Evolutionary conservation across 2,888 invertebrate genomes (phyloP).

Genomic region (Orgyia antiqua): DNA sequence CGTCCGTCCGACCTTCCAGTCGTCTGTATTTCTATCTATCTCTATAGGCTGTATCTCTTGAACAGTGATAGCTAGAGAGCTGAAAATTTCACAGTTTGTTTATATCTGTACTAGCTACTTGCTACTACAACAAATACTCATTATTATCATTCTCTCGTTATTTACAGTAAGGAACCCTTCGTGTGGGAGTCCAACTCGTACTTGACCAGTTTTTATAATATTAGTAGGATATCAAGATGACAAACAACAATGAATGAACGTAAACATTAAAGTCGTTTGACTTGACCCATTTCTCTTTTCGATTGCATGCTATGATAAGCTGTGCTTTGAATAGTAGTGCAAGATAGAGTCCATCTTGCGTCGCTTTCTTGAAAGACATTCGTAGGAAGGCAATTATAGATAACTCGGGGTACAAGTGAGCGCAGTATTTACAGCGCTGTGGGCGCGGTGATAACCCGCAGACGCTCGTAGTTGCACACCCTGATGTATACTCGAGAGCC

Average conservation of each 20-base stretch:
- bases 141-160: too few species aligned
- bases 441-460: slow-evolving; percentile 48
- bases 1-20: too few species aligned
- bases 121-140: too few species aligned
- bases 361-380: slow-evolving; percentile 73
- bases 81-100: too few species aligned
- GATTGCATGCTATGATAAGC: slow-evolving; percentile 51
- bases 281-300: slow-evolving; percentile 62
- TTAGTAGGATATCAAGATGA: slow-evolving; percentile 10
- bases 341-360: slow-evolving; percentile 66
- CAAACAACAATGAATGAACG: slow-evolving; percentile 28
- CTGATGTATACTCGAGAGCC: slow-evolving; percentile 17
- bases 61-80: too few species aligned
- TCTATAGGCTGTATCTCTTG: too few species aligned
- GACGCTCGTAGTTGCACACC: slow-evolving; percentile 13
- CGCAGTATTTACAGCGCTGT: slow-evolving; percentile 67
- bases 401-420: slow-evolving; percentile 71
- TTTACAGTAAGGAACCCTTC: too few species aligned
- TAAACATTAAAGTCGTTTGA: slow-evolving; percentile 44
- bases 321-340: slow-evolving; percentile 58
- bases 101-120: too few species aligned
- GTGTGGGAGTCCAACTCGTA: too few species aligned
- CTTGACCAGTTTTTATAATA: too few species aligned
- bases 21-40: too few species aligned
- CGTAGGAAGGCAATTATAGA: slow-evolving; percentile 75